Evolutionary conservation across 2,797 vertebrate genomes (phyloP).

Genomic region (Myotis daubentonii): DNA sequence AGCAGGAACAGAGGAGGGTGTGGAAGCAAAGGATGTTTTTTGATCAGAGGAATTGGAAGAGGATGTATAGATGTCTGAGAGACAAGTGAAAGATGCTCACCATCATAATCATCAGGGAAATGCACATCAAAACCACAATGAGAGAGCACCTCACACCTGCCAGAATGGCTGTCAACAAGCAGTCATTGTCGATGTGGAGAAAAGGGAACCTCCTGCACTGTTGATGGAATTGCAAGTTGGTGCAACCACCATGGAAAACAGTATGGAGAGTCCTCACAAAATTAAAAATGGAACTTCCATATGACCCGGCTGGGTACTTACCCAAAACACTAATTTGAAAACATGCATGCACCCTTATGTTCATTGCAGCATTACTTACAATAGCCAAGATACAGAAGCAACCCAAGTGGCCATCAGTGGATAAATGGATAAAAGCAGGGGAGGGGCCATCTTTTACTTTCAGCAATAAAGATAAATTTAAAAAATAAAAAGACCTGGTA

Average conservation of each 20-base stretch:
- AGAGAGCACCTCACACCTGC: neutral
- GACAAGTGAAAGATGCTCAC: neutral
- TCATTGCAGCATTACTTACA: neutral
- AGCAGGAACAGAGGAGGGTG: too few relatives aligned
- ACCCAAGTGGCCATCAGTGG: too few relatives aligned
- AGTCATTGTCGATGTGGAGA: accelerated
- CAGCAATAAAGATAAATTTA: too few relatives aligned
- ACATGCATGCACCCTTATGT: neutral
- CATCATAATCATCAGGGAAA: neutral
- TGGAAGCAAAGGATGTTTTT: neutral
- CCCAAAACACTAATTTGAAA: neutral
- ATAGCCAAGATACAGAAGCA: neutral
- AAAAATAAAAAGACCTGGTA: neutral
- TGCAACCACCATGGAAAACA: neutral
- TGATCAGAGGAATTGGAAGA: neutral
- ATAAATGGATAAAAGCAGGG: neutral
- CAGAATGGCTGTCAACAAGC: neutral
- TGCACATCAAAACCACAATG: neutral
- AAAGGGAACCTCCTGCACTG: neutral
- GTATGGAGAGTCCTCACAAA: neutral
- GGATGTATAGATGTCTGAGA: neutral
- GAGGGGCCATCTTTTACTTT: too few relatives aligned
- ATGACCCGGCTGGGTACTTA: neutral
- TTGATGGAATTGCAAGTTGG: neutral
- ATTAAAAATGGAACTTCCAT: neutral